Evolutionary conservation across 2,797 vertebrate species (phyloP).

Genomic region (Enteromius afrohamiltoni): DNA sequence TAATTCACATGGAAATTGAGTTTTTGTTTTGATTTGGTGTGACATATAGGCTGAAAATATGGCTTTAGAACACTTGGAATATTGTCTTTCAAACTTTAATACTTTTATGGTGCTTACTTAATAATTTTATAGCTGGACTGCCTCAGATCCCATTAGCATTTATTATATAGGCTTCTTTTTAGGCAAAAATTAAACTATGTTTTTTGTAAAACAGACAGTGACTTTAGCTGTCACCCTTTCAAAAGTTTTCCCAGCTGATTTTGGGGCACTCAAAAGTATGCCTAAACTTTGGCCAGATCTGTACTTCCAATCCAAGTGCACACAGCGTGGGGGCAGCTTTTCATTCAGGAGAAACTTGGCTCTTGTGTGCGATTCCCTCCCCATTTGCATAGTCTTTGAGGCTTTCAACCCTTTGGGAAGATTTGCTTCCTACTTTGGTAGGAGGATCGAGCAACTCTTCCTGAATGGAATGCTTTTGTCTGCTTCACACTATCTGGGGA

Average conservation of each 20-base stretch:
- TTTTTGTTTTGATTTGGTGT: background rate
- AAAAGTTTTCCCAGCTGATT: slow-evolving; percentile 18
- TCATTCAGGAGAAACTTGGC: slow-evolving; percentile 44
- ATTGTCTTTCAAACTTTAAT: background rate
- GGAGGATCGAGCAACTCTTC: slow-evolving; percentile 39
- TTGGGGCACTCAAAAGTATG: background rate
- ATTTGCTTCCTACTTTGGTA: slow-evolving; percentile 62
- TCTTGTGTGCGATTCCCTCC: slow-evolving; percentile 46
- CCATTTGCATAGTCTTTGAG: slow-evolving; percentile 55
- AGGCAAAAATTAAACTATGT: background rate
- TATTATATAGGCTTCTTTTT: background rate
- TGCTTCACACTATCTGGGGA: slow-evolving; percentile 60
- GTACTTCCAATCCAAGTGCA: slow-evolving; percentile 36
- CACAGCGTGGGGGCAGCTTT: slow-evolving; percentile 34
- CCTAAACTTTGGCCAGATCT: slow-evolving; percentile 25
- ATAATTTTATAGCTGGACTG: background rate
- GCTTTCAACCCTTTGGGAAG: slow-evolving; percentile 45
- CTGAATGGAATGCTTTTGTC: slow-evolving; percentile 65
- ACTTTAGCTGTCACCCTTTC: background rate
- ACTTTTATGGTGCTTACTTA: background rate
- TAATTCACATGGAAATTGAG: background rate
- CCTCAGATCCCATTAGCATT: background rate
- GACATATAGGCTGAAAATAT: background rate
- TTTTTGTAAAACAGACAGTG: background rate
- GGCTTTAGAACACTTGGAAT: background rate